These are phyloP conservation scores for Archips xylosteana DNA, from an alignment of 2,888 invertebrate genomes.

Conservation along the genomic window DNA sequence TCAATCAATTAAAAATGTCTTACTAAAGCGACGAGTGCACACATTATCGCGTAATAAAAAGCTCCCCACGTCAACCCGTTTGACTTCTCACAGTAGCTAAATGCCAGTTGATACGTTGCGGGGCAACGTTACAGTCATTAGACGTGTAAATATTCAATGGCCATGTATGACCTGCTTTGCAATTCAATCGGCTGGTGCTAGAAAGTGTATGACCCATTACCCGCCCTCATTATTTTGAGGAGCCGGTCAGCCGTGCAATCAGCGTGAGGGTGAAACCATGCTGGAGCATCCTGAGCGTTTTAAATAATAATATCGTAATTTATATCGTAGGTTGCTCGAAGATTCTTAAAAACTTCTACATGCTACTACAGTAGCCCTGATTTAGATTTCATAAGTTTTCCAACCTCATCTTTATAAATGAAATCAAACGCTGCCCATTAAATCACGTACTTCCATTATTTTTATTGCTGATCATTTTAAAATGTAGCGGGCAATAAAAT, in stretches of 20 bases:
- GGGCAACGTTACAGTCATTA: slow-evolving; percentile 69
- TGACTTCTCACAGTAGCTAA: slow-evolving; percentile 63
- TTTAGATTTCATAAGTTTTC: neutral
- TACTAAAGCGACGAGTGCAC: neutral
- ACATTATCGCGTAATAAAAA: slow-evolving; percentile 42
- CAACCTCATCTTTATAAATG: neutral
- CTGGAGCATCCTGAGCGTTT: neutral
- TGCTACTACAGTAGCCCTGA: neutral
- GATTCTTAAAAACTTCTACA: neutral
- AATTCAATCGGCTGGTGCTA: slow-evolving; percentile 72
- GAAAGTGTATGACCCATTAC: slow-evolving; percentile 70
- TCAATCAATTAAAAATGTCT: neutral
- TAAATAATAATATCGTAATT: slow-evolving; percentile 1
- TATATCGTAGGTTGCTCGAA: neutral
- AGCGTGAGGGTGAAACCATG: slow-evolving; percentile 44
- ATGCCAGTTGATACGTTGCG: slow-evolving; percentile 67
- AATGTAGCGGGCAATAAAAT: slow-evolving; percentile 65
- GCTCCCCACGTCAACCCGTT: slow-evolving; percentile 53
- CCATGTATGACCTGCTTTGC: slow-evolving; percentile 67
- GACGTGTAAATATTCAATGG: slow-evolving; percentile 76
- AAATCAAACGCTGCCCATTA: slow-evolving; percentile 13
- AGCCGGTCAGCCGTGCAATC: slow-evolving; percentile 50
- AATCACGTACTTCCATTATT: slow-evolving; percentile 46
- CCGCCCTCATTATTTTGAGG: slow-evolving; percentile 63
- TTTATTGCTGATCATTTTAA: slow-evolving; percentile 51